These are phyloP conservation scores for Dendrocopos noguchii DNA, from an alignment of 2,113 vertebrate species.

Conservation along the genomic window DNA sequence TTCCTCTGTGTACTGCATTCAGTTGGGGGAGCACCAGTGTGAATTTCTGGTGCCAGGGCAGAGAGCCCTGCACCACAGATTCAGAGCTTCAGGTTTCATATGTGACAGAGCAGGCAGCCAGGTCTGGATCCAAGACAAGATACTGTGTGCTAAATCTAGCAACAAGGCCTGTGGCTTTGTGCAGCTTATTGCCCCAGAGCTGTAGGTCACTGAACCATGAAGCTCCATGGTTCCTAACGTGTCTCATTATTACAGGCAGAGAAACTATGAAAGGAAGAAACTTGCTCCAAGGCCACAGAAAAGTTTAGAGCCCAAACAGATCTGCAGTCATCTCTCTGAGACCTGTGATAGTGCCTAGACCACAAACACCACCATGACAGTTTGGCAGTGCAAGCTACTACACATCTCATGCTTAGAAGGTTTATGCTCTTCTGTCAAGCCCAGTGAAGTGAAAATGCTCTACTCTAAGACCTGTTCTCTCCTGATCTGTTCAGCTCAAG, in stretches of 20 bases:
- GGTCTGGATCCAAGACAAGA: neutral
- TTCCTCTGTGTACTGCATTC: rapidly evolving
- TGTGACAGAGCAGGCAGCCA: neutral
- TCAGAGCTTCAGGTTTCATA: neutral
- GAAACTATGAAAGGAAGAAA: neutral
- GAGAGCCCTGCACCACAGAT: neutral
- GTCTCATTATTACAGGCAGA: neutral
- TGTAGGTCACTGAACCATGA: neutral
- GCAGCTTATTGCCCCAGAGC: neutral
- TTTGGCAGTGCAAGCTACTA: neutral
- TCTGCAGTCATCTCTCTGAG: neutral
- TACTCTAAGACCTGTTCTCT: neutral
- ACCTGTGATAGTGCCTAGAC: neutral
- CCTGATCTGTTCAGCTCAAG: neutral
- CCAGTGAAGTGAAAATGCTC: neutral
- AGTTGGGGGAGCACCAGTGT: neutral
- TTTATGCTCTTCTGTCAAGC: neutral
- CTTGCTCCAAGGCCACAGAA: neutral
- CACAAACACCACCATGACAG: neutral
- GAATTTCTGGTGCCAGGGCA: neutral
- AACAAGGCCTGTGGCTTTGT: neutral
- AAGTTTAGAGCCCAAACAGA: neutral
- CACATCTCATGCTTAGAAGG: neutral
- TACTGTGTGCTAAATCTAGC: neutral
- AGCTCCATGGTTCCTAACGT: rapidly evolving